phyloP scores from a whole-genome alignment of 2,888 invertebrate genomes.

The Anoplius nigerrimus region DNA sequence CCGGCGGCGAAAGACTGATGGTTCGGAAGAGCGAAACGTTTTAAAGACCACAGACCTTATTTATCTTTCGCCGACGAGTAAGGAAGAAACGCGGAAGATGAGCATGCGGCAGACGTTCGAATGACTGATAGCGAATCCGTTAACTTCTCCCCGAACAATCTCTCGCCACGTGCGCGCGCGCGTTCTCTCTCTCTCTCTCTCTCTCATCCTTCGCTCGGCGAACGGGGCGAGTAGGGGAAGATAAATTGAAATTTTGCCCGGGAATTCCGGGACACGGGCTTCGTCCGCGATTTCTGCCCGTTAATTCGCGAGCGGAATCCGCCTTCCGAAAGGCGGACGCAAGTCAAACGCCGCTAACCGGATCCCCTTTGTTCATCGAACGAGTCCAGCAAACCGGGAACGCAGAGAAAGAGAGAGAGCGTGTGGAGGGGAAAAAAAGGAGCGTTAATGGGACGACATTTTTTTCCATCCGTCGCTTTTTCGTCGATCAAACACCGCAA shows the following conservation, averaged over 20 bases:
- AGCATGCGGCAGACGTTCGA: slow-evolving; percentile 17
- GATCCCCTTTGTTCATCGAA: too few relatives aligned
- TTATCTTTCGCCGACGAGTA: slow-evolving; percentile 50
- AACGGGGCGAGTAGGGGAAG: slow-evolving; percentile 32
- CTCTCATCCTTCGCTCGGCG: too few relatives aligned
- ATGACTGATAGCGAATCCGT: slow-evolving; percentile 57
- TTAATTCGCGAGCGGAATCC: slow-evolving; percentile 2
- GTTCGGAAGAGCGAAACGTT: slow-evolving; percentile 27
- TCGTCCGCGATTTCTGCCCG: slow-evolving; percentile 13
- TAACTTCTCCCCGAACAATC: slow-evolving; percentile 45
- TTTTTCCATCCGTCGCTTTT: too few relatives aligned
- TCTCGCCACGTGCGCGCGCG: slow-evolving; percentile 26
- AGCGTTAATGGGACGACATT: too few relatives aligned
- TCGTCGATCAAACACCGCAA: too few relatives aligned
- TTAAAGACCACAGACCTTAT: slow-evolving; percentile 49
- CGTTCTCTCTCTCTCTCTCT: too few relatives aligned
- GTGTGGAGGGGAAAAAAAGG: too few relatives aligned
- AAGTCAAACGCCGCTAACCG: too few relatives aligned
- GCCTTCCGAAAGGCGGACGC: slow-evolving; percentile 13
- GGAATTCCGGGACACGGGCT: slow-evolving; percentile 27
- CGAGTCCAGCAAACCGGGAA: too few relatives aligned
- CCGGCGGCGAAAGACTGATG: slow-evolving; percentile 32
- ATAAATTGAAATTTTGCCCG: slow-evolving; percentile 51
- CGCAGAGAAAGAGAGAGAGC: background rate
- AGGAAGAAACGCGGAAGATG: slow-evolving; percentile 38